Conservation (phyloP, 1,140 invertebrate species). For the Drosophila virilis region DNA sequence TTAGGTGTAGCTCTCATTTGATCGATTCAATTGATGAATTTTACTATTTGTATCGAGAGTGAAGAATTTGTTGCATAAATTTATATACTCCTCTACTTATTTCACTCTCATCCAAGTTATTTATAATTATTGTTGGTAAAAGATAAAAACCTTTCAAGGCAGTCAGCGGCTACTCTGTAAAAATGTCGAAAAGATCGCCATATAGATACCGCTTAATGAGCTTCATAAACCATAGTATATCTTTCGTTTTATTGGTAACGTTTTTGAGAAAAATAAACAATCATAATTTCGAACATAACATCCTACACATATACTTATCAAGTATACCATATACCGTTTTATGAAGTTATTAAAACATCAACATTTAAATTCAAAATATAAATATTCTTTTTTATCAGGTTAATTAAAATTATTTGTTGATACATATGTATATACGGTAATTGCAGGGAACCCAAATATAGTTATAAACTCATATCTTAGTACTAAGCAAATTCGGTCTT, state of each 20-base stretch:
- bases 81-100: background rate
- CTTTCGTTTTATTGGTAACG: slow-evolving; percentile 36
- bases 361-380: too few relatives aligned
- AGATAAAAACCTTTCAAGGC: slow-evolving; percentile 35
- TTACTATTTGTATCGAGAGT: background rate
- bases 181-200: slow-evolving; percentile 46
- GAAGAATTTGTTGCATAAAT: background rate
- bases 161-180: slow-evolving; percentile 41
- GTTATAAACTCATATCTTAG: too few relatives aligned
- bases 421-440: too few relatives aligned
- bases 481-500: too few relatives aligned
- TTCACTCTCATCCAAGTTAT: slow-evolving; percentile 8
- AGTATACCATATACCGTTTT: background rate
- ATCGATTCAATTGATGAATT: slow-evolving; percentile 17
- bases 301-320: background rate
- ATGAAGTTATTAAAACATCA: background rate
- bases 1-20: background rate
- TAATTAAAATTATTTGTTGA: too few relatives aligned
- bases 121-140: slow-evolving; percentile 4
- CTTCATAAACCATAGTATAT: slow-evolving; percentile 55
- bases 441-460: too few relatives aligned
- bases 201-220: slow-evolving; percentile 58
- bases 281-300: background rate
- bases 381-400: too few relatives aligned
- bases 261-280: slow-evolving; percentile 12